Evolutionary conservation across 53 echinoderm and acorn worm species (phyloP).

Genomic region (Echinometra lucunter): DNA sequence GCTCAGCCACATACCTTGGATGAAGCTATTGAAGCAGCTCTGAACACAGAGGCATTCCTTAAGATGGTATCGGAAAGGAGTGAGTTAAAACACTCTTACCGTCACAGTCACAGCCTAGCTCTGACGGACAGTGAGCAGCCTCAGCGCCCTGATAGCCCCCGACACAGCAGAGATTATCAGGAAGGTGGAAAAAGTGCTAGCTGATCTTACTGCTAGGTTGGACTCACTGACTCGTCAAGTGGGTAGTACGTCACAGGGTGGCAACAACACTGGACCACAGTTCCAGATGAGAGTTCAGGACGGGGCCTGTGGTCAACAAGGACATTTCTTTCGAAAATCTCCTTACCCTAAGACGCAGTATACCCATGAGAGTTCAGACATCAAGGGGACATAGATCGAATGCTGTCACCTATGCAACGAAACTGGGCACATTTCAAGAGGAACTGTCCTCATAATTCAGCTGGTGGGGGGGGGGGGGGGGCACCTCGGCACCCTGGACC

Average conservation of each 20-base stretch:
- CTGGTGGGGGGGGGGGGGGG: too few relatives aligned
- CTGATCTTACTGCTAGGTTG: background rate
- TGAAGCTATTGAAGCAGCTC: too few relatives aligned
- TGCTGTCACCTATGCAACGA: background rate
- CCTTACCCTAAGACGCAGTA: too few relatives aligned
- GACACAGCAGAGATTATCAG: too few relatives aligned
- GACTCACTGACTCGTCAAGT: background rate
- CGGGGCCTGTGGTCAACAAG: background rate
- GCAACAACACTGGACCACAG: background rate
- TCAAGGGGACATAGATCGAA: background rate
- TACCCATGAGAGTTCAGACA: background rate
- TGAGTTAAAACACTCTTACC: too few relatives aligned
- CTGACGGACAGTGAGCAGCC: too few relatives aligned
- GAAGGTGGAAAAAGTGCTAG: background rate
- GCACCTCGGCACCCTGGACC: too few relatives aligned
- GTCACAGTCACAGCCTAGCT: background rate
- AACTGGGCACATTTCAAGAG: too few relatives aligned
- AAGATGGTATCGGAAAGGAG: conserved; percentile 46
- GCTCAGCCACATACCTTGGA: too few relatives aligned
- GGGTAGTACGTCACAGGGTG: background rate
- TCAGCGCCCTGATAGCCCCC: background rate
- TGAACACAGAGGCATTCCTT: too few relatives aligned
- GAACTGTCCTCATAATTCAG: too few relatives aligned
- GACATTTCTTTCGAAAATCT: background rate
- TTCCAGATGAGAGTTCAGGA: background rate